phyloP scores from a whole-genome alignment of 2,113 vertebrate genomes.

The Peromyscus maniculatus region DNA sequence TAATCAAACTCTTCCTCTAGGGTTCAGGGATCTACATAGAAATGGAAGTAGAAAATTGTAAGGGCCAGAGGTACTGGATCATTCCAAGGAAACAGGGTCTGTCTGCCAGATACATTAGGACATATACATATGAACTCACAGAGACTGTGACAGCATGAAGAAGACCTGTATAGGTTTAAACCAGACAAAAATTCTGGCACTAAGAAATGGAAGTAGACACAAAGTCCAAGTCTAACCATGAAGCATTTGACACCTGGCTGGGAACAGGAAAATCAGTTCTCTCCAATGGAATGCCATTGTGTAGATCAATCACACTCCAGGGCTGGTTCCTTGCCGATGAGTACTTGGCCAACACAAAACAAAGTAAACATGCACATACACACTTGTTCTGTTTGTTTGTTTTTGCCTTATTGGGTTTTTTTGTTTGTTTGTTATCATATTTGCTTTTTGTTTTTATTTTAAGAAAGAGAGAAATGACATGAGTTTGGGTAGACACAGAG shows the following conservation, averaged over 20 bases:
- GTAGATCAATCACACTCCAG: neutral
- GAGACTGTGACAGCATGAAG: neutral
- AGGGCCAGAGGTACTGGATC: neutral
- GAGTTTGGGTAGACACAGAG: neutral
- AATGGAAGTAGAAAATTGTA: neutral
- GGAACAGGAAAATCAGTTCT: neutral
- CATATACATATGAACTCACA: neutral
- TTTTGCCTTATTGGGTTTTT: neutral
- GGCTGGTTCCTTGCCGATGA: neutral
- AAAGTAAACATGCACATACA: neutral
- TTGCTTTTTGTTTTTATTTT: neutral
- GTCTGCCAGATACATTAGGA: neutral
- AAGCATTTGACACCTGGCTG: neutral
- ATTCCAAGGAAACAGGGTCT: neutral
- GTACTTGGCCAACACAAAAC: neutral
- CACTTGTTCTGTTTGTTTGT: too few relatives aligned
- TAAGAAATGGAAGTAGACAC: neutral
- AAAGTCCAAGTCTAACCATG: neutral
- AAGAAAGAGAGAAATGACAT: neutral
- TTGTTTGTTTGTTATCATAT: too few relatives aligned
- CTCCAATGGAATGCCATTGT: neutral
- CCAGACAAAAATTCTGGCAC: neutral
- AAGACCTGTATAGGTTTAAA: neutral
- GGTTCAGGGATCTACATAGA: neutral
- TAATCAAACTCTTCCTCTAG: neutral